phyloP scores from a whole-genome alignment of 35 echinoderm and acorn worm species.

The Heliocidaris erythrogramma region DNA sequence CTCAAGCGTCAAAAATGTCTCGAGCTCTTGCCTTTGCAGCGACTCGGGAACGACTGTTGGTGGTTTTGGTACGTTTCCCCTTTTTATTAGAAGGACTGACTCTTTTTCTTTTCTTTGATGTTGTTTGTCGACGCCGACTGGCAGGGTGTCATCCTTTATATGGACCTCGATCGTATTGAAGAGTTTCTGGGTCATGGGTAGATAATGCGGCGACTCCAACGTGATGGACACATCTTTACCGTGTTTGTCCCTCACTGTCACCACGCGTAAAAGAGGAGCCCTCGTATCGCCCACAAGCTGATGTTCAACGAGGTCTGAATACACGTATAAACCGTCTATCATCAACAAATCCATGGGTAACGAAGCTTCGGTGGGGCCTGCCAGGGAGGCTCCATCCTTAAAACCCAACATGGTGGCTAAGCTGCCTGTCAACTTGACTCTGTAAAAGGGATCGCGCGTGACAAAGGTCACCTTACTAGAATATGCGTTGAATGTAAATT shows the following conservation, averaged over 20 bases:
- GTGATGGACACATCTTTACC: slow-evolving; percentile 7
- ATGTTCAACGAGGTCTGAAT: slow-evolving; percentile 44
- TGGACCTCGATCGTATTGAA: slow-evolving; percentile 58
- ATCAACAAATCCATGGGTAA: background rate
- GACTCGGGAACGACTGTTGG: slow-evolving; percentile 20
- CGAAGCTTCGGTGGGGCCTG: background rate
- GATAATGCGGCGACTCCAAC: slow-evolving; percentile 54
- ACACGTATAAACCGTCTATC: slow-evolving; percentile 46
- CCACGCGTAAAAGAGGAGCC: slow-evolving; percentile 56
- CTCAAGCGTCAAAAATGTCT: slow-evolving; percentile 63
- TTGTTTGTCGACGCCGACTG: background rate
- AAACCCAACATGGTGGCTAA: background rate
- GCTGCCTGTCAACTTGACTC: background rate
- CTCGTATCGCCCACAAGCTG: slow-evolving; percentile 50
- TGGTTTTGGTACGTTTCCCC: background rate
- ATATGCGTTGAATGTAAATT: background rate
- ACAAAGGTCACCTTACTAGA: background rate
- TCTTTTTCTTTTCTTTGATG: slow-evolving; percentile 27
- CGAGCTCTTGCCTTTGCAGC: slow-evolving; percentile 45
- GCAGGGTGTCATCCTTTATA: slow-evolving; percentile 56
- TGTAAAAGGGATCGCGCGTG: background rate
- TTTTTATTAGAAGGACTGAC: background rate
- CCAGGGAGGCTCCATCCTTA: background rate
- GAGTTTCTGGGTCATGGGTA: slow-evolving; percentile 35
- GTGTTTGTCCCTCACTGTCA: slow-evolving; percentile 24